A percentile compares a stretch with the other conserved stretches of the same genome.
phyloP scores from a whole-genome alignment of 2,888 invertebrate species.

The Eutolmus rufibarbis region DNA sequence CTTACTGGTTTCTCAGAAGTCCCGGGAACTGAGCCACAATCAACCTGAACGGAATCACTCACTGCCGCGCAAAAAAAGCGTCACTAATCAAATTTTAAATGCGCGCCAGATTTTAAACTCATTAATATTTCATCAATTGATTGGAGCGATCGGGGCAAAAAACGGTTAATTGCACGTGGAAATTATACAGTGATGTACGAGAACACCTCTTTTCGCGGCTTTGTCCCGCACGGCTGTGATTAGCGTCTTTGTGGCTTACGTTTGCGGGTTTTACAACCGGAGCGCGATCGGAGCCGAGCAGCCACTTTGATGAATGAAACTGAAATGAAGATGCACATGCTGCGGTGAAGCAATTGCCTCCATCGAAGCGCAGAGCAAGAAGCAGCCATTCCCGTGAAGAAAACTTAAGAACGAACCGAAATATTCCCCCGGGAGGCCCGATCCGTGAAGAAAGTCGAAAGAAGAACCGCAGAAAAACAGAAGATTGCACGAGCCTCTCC shows the following conservation, averaged over 20 bases:
- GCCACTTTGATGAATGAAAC: conserved; percentile 33
- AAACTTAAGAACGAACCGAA: not conserved
- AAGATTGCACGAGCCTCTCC: conserved; percentile 24
- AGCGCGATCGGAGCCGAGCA: not conserved
- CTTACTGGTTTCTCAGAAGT: not conserved
- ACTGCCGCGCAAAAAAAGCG: not conserved
- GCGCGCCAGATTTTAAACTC: not conserved
- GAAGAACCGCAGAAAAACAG: not conserved
- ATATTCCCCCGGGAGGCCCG: not conserved
- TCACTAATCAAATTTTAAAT: not conserved
- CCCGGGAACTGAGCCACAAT: not conserved
- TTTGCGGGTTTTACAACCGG: not conserved
- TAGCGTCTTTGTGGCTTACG: not conserved
- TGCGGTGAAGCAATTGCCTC: not conserved
- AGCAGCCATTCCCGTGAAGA: not conserved
- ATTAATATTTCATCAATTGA: conserved; percentile 4
- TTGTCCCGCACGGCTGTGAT: not conserved
- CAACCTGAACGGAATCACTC: not conserved
- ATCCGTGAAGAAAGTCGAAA: conserved; percentile 17
- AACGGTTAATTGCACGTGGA: not conserved
- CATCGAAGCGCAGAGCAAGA: not conserved
- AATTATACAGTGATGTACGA: not conserved
- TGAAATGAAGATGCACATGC: conserved; percentile 40
- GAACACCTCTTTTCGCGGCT: not conserved
- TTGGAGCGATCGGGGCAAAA: not conserved